Evolutionary conservation across 2,888 invertebrate species (phyloP).

Genomic region (Aphelenchoides bicaudatus): DNA sequence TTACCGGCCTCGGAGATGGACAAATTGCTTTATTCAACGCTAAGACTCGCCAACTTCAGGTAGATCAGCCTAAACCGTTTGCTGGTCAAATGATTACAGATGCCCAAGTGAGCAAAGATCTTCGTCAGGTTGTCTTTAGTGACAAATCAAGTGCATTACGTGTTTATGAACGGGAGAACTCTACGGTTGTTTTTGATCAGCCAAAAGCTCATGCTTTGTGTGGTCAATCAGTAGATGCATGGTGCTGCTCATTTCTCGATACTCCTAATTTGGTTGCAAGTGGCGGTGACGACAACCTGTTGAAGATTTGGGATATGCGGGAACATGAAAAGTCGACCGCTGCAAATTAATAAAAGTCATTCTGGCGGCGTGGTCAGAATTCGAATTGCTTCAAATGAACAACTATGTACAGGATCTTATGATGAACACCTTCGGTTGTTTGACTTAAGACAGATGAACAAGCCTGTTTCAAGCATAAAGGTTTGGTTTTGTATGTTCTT

Average conservation of each 20-base stretch:
- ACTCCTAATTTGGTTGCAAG: background rate
- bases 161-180: background rate
- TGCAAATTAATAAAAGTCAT: background rate
- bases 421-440: conserved; percentile 19
- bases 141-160: background rate
- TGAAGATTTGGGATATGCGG: conserved; percentile 25
- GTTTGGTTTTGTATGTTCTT: background rate
- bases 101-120: too few species aligned
- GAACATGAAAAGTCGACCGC: background rate
- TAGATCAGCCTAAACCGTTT: conserved; percentile 4
- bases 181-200: background rate
- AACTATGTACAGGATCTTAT: conserved; percentile 19
- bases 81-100: conserved; percentile 9
- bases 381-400: background rate
- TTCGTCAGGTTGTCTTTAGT: background rate
- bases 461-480: background rate
- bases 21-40: background rate
- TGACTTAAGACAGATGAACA: conserved; percentile 15
- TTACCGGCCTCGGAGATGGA: conserved; percentile 5
- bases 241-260: conserved; percentile 10
- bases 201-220: background rate
- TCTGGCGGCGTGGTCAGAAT: conserved; percentile 10
- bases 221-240: conserved; percentile 10
- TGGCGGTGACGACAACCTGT: conserved; percentile 21
- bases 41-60: background rate